phyloP scores from a whole-genome alignment of 2,113 vertebrate genomes.

The Phylloscopus trochilus region DNA sequence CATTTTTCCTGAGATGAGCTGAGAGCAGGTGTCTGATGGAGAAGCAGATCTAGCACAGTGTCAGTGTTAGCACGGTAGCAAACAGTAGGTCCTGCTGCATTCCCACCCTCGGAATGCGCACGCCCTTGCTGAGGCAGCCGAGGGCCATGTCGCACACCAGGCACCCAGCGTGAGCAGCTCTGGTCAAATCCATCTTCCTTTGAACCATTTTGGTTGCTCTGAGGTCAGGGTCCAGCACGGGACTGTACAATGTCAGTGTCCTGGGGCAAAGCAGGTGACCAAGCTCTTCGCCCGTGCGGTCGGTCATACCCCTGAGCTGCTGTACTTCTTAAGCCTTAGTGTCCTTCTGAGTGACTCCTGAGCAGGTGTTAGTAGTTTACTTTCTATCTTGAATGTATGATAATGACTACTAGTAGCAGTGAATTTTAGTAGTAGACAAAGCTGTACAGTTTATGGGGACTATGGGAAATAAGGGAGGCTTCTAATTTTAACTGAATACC shows the following conservation, averaged over 20 bases:
- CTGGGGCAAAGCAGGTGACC: background rate
- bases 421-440: slow-evolving; percentile 10
- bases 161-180: background rate
- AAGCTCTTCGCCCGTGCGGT: background rate
- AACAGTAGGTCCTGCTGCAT: slow-evolving; percentile 43
- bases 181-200: background rate
- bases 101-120: background rate
- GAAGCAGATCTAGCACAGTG: background rate
- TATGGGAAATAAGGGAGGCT: slow-evolving; percentile 19
- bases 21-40: background rate
- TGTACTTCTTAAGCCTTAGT: slow-evolving; percentile 1
- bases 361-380: slow-evolving; percentile 7
- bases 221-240: background rate
- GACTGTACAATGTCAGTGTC: background rate
- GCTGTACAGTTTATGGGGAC: slow-evolving; percentile 24
- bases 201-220: background rate
- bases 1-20: slow-evolving; percentile 45
- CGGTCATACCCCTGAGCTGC: background rate
- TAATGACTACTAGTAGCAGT: slow-evolving; percentile 13
- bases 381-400: slow-evolving; percentile 62
- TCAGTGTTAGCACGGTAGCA: slow-evolving; percentile 12
- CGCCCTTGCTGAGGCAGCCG: background rate
- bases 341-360: background rate
- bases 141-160: background rate
- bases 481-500: background rate